Percentiles rank a stretch among this genome's conserved stretches.
These are phyloP conservation scores for Pseudomyrmex sp. DNA, from an alignment of 1,140 invertebrate species.

Conservation along the genomic window DNA sequence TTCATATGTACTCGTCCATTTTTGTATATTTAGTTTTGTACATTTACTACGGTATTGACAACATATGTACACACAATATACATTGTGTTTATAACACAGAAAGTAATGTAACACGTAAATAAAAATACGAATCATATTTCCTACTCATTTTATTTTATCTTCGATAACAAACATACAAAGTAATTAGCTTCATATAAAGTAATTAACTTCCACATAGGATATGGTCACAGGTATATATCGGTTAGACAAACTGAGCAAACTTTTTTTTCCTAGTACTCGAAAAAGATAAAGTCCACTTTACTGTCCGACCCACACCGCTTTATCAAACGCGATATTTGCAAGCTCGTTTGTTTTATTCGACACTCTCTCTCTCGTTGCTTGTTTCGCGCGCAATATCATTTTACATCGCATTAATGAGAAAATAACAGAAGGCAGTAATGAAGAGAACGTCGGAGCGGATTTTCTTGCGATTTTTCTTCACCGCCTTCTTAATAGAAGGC, in stretches of 20 bases:
- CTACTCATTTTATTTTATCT: too few relatives aligned
- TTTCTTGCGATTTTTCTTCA: constrained; percentile 49
- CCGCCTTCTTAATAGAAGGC: constrained; percentile 18
- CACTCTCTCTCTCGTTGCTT: constrained; percentile 4
- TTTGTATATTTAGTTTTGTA: not conserved
- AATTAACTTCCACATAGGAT: too few relatives aligned
- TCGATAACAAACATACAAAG: too few relatives aligned
- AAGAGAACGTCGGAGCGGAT: constrained; percentile 43
- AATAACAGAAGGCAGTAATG: constrained; percentile 44
- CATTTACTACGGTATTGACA: too few relatives aligned
- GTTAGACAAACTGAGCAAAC: not conserved
- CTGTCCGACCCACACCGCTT: not conserved
- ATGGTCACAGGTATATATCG: not conserved
- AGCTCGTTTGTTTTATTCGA: constrained; percentile 9
- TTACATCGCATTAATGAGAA: constrained; percentile 48
- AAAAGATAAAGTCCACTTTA: not conserved
- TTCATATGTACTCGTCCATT: constrained; percentile 13
- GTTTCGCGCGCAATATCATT: constrained; percentile 26
- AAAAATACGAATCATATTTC: too few relatives aligned
- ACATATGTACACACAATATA: too few relatives aligned
- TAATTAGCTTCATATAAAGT: too few relatives aligned
- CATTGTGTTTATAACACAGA: too few relatives aligned
- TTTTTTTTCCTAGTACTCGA: not conserved
- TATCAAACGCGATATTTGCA: constrained; percentile 3
- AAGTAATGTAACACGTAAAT: too few relatives aligned